Evolutionary conservation across 2,797 vertebrate species (phyloP), one percentile per base, ranked within the genome.

Genomic region (Urosaurus nigricauda): DNA sequence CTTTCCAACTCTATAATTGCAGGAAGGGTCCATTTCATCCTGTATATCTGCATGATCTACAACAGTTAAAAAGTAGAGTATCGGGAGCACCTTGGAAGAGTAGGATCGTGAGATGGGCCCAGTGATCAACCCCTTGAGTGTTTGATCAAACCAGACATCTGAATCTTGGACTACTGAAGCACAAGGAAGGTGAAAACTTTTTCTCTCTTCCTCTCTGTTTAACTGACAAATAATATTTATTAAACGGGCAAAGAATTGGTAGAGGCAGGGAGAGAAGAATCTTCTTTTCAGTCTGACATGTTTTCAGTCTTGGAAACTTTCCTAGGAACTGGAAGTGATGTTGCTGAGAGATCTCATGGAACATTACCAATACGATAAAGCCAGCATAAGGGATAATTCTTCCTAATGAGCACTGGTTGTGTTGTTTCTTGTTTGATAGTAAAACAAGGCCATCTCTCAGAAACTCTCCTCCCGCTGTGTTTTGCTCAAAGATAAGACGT

Each of bases 361-460:
- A 73, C 89, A 73, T 83, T 89, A 73, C 73, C 1, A 2, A 37
- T 7, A 63, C 1, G 65, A 60, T 43, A 71, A 79, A 24, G 40
- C n/a, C 26, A 13, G 79, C 88, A 88, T 83, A 32, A 92, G 83
- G 70, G 84, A 74, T 73, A 35, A 86, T 90, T 84, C 65, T 89
- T 16, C 90, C 93, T 91, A 90, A 78, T 80, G 35, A 83, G 60
- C 73, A 6, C 58, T 77, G 88, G 83, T 71, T 87, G 37, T 82
- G 29, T 43, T 47, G 43, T 82, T 91, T 75, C 83, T 91, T 80
- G 89, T 81, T 85, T 87, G 84, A 89, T 91, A 96, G 92, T 86
- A 94, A 96, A 95, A 84, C 85, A 35, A 83, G 58, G 19, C 58
- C 58, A 19, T 21, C 58, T 3, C 58, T 60, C 19, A 60, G 58